Base-by-base conservation (phyloP, 2,113 vertebrate species). In the Caloenas nicobarica region DNA sequence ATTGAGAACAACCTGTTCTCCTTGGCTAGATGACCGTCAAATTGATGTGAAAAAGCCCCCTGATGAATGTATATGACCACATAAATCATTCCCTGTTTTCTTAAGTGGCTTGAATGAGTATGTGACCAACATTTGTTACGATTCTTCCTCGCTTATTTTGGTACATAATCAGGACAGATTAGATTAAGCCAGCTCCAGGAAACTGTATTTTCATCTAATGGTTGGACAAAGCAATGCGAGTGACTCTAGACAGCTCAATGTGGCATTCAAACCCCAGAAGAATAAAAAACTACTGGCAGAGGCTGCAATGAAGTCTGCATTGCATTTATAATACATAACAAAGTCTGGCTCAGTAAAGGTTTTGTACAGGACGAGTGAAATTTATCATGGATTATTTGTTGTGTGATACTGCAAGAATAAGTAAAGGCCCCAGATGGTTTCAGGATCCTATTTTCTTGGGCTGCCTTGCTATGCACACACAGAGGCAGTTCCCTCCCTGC, bases 141-240 rank as follows among this genome's bases (percentile, higher is more conserved):
- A 87, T 78, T 86, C 60, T 89, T 84, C 40, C 31, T 73, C 74
- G 73, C 29, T 73, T 91, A 53, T 62, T 93, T 86, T 81, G 44
- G 40, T 86, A 65, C n/a, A n/a, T 73, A 72, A 95, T 91, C 84
- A 93, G 69, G 64, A n/a, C n/a, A 91, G 54, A 94, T 91, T 84
- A 83, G 77, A 94, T 95, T 93, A 86, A 81, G 16, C 13, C 72
- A 81, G 58, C 84, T 84, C 33, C 2, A 3, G 56, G 56, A 94
- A 89, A 80, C 8, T 1, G 1, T 70, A 62, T 86, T 89, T 89
- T 91, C 87, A 73, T 48, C 33, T 86, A 60, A 48, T 0, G 2
- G 25, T 11, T 65, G 54, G 60, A n/a, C 26, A 91, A 72, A 80
- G n/a, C 33, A 70, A 76, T 29, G 44, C 13, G 69, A 73, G 66